Evolutionary conservation across 2,113 vertebrate genomes (phyloP).

Genomic region (Oreochromis spilurus): DNA sequence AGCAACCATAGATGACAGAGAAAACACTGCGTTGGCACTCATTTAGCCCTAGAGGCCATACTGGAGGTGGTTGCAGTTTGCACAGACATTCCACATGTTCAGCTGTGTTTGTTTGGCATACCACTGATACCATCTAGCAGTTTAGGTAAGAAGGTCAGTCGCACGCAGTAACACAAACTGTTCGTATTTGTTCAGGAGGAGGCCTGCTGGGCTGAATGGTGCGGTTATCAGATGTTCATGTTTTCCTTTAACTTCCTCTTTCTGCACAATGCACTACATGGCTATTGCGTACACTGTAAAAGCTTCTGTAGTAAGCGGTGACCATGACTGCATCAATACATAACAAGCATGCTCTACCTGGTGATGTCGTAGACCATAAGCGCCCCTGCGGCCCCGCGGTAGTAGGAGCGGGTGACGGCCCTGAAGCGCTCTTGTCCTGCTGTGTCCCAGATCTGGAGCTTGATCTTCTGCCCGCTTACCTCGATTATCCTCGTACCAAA

Average conservation of each 20-base stretch:
- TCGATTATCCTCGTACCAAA: conserved; percentile 98
- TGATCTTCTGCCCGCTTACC: conserved; percentile 99
- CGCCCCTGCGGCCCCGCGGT: conserved; percentile 94
- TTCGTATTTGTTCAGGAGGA: not conserved
- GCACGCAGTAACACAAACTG: not conserved
- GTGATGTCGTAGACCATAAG: conserved; percentile 99
- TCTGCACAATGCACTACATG: not conserved
- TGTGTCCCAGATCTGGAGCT: conserved; percentile 99
- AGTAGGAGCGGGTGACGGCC: conserved; percentile 97
- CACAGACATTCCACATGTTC: not conserved
- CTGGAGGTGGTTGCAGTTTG: not conserved
- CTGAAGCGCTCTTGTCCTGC: conserved; percentile 97
- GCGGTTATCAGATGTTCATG: not conserved
- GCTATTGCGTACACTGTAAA: not conserved
- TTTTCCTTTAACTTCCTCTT: not conserved
- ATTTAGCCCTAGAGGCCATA: not conserved
- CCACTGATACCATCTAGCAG: conserved; percentile 7
- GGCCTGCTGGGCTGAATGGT: not conserved
- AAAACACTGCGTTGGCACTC: not conserved
- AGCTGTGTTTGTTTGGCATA: conserved; percentile 21
- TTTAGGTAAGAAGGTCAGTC: not conserved
- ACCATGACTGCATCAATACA: not conserved
- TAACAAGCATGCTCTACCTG: conserved; percentile 71
- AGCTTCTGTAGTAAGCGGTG: not conserved
- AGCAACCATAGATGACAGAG: not conserved